Evolutionary conservation across 1,140 invertebrate genomes (phyloP), one percentile per base, ranked within the genome.

Genomic region (Periplaneta americana): DNA sequence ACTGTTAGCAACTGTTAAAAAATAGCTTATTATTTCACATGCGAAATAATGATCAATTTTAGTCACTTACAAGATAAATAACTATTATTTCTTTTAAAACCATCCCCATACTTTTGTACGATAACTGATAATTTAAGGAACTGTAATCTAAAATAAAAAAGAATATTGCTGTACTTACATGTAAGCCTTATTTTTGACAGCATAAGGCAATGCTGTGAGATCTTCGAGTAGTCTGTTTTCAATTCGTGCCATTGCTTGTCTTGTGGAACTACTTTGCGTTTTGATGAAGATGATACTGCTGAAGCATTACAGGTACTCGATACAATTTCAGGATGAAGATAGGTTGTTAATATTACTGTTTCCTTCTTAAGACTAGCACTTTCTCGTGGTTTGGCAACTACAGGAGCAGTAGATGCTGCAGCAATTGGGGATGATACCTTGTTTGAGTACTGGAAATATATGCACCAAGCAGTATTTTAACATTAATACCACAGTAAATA

Each of bases 131-230:
- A n/a, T n/a, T n/a, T n/a, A n/a, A n/a, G n/a, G n/a, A n/a, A n/a
- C n/a, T n/a, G n/a, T n/a, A n/a, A n/a, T n/a, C n/a, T n/a, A n/a
- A n/a, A n/a, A n/a, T n/a, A n/a, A n/a, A n/a, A n/a, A n/a, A n/a
- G n/a, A n/a, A n/a, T n/a, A 76, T 76, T 36, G 8, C n/a, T 5
- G 31, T 78, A 77, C 80, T 22, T 77, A 81, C 80, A 81, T 78
- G 80, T 81, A 13, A 81, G 74, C 57, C 80, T 39, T 32, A 76
- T 81, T 57, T 81, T 81, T 66, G 80, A 81, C 31, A 81, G 80
- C 80, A 81, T 81, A 1, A 81, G 32, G 18, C 77, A 81, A 57
- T 77, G n/a, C 32, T 81, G 75, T 37, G 32, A 28, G 2, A 81
- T 34, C 35, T 77, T 77, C 18, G 15, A 11, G 31, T 37, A 48